phyloP scores from a whole-genome alignment of 2,113 vertebrate species.

The Butorides virescens region DNA sequence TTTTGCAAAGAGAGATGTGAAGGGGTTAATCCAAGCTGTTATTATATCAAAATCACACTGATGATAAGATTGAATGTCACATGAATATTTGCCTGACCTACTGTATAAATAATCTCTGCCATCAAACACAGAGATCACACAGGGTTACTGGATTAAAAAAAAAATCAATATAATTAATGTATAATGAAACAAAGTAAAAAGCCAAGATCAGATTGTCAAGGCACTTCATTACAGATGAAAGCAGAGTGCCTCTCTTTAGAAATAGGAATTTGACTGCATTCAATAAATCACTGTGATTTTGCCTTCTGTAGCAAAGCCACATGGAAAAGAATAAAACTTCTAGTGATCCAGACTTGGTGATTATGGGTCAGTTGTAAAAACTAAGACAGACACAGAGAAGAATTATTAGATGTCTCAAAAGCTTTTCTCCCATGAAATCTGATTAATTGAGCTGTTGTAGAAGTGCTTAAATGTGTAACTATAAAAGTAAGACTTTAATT shows the following conservation, averaged over 20 bases:
- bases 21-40: background rate
- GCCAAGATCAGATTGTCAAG: background rate
- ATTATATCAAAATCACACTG: constrained; percentile 3
- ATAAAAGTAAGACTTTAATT: background rate
- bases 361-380: background rate
- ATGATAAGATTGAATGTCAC: background rate
- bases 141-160: background rate
- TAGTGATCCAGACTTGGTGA: background rate
- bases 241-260: background rate
- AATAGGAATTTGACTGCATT: background rate
- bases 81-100: constrained; percentile 13
- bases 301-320: background rate
- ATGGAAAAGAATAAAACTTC: background rate
- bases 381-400: background rate
- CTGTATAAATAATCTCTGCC: constrained; percentile 11
- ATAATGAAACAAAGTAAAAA: constrained; percentile 40
- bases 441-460: background rate
- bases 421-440: background rate
- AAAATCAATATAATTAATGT: constrained; percentile 13
- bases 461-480: background rate
- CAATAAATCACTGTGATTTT: background rate
- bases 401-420: background rate
- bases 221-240: background rate
- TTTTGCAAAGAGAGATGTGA: background rate
- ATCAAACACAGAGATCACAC: constrained; percentile 11